Conservation (phyloP, 2,113 vertebrate genomes). For the Daubentonia madagascariensis region DNA sequence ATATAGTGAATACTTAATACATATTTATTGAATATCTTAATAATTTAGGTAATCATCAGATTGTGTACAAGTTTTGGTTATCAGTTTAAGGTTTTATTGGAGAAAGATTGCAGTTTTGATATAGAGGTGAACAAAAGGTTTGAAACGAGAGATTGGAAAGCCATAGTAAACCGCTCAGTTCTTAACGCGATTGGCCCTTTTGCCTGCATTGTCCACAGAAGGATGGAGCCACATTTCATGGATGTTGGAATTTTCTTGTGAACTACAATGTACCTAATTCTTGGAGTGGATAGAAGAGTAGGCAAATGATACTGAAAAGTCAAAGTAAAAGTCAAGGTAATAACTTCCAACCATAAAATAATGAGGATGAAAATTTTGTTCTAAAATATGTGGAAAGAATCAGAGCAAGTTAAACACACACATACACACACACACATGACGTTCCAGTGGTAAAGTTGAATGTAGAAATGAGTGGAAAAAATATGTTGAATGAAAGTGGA, state of each 20-base stretch:
- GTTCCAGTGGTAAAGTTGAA: neutral
- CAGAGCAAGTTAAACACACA: neutral
- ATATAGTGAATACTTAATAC: neutral
- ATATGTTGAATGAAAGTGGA: neutral
- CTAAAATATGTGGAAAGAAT: neutral
- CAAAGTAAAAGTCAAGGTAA: neutral
- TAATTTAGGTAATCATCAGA: neutral
- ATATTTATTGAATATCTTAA: neutral
- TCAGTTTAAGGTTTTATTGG: neutral
- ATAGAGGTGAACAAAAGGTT: neutral
- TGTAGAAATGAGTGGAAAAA: neutral
- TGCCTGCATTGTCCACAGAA: neutral
- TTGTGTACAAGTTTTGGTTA: neutral
- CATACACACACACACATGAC: neutral
- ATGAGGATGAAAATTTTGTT: neutral
- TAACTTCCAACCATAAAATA: neutral
- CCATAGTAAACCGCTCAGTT: neutral
- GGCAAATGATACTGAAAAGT: neutral
- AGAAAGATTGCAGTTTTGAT: neutral
- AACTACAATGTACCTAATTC: neutral
- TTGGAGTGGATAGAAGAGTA: neutral
- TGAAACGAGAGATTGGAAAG: neutral
- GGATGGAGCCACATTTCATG: neutral
- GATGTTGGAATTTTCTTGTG: neutral
- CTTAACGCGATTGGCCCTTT: neutral